A percentile compares a stretch with the other conserved stretches of the same genome.
Conservation (phyloP, 2,888 invertebrate species). For the Eremobia ochroleuca region DNA sequence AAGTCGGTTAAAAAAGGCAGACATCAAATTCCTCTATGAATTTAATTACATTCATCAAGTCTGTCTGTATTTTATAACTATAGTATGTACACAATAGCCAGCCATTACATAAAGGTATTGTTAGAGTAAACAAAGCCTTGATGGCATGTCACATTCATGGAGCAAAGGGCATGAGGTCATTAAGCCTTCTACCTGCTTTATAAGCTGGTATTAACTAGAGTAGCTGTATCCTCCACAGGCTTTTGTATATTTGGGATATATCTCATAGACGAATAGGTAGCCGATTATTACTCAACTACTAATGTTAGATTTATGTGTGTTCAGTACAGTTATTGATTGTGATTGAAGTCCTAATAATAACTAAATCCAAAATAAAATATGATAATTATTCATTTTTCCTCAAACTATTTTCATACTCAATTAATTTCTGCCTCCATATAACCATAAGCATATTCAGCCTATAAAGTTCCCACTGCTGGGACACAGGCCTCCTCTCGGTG, state of each 20-base stretch:
- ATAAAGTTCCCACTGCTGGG: too few relatives aligned
- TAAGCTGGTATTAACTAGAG: constrained; percentile 17
- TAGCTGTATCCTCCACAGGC: neutral
- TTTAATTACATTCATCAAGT: constrained; percentile 24
- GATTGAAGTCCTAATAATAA: neutral
- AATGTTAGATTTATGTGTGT: neutral
- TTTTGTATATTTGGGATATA: neutral
- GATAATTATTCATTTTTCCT: neutral
- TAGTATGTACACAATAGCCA: constrained; percentile 21
- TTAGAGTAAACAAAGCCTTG: constrained; percentile 54
- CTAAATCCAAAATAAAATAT: neutral
- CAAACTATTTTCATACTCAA: neutral
- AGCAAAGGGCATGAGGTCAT: constrained; percentile 53
- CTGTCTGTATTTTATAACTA: constrained; percentile 22
- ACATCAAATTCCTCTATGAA: neutral
- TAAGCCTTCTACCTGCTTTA: constrained; percentile 20
- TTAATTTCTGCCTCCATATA: neutral
- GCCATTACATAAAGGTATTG: constrained; percentile 55
- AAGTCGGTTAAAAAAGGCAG: too few relatives aligned
- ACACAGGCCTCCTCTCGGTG: too few relatives aligned
- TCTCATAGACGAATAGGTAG: neutral
- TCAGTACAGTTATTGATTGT: neutral
- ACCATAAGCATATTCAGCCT: too few relatives aligned
- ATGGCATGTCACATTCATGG: constrained; percentile 44
- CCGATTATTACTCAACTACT: neutral